Evolutionary conservation across 2,888 invertebrate genomes (phyloP).

Genomic region (Lamellibrachia satsuma): DNA sequence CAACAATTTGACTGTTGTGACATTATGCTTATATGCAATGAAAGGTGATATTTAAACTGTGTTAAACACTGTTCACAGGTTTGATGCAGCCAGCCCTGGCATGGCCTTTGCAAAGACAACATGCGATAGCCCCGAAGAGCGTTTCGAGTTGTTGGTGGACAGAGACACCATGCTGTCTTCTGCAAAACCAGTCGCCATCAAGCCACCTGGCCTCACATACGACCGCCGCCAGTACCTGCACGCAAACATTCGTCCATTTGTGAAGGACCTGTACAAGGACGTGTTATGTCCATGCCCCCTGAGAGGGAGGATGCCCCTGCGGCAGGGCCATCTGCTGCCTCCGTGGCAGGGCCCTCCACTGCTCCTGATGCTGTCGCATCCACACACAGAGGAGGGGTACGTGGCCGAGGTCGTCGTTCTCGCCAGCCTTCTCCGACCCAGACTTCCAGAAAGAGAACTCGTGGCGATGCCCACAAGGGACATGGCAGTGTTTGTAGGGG

Average conservation of each 20-base stretch:
- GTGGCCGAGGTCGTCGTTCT: neutral
- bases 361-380: neutral
- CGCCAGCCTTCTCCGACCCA: neutral
- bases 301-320: neutral
- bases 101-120: neutral
- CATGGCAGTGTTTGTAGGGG: neutral
- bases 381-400: neutral
- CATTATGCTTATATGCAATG: too few relatives aligned
- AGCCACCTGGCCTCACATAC: too few relatives aligned
- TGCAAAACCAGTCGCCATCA: too few relatives aligned
- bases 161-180: neutral
- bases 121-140: neutral
- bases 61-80: neutral
- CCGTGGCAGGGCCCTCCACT: neutral
- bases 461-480: neutral
- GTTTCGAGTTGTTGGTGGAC: neutral
- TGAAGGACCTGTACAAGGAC: neutral
- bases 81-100: neutral
- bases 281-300: neutral
- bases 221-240: neutral
- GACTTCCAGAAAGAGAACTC: neutral
- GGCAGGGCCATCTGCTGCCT: neutral
- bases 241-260: neutral
- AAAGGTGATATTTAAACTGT: neutral
- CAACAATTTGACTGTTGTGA: neutral